These are phyloP conservation scores for Meda fulgida DNA, from an alignment of 2,797 vertebrate genomes.

Conservation along the genomic window DNA sequence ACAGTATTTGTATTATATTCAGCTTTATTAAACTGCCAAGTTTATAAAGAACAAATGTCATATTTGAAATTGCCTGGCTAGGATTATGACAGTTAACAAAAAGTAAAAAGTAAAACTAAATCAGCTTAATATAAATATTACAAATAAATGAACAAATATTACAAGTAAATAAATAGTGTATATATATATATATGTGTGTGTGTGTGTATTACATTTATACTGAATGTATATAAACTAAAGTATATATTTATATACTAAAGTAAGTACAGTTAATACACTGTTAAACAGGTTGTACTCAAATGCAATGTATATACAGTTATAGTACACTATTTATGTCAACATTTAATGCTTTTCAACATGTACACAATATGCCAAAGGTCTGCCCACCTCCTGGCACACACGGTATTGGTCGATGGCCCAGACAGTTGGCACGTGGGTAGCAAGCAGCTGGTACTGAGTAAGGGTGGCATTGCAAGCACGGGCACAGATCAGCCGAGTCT, in stretches of 20 bases:
- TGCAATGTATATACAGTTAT: background rate
- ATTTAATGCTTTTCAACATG: conserved; percentile 35
- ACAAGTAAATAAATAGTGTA: background rate
- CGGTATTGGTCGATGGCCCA: conserved; percentile 95
- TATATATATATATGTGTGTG: background rate
- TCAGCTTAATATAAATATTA: background rate
- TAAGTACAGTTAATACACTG: background rate
- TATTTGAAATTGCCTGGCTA: background rate
- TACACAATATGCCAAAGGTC: conserved; percentile 15
- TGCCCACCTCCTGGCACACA: conserved; percentile 89
- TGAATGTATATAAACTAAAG: background rate
- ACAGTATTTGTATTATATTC: background rate
- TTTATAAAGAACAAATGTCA: background rate
- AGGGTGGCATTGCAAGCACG: conserved; percentile 92
- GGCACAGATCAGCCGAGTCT: conserved; percentile 91
- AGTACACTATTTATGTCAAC: conserved; percentile 25
- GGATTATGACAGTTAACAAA: background rate
- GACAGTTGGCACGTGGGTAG: conserved; percentile 91
- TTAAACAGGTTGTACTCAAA: background rate
- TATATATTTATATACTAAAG: background rate
- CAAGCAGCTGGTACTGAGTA: conserved; percentile 93
- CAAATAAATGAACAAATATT: background rate
- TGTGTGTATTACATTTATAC: background rate
- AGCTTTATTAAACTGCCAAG: background rate
- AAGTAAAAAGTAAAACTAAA: background rate